Conservation (phyloP, 2,888 invertebrate species). For the Yponomeuta evonymella region DNA sequence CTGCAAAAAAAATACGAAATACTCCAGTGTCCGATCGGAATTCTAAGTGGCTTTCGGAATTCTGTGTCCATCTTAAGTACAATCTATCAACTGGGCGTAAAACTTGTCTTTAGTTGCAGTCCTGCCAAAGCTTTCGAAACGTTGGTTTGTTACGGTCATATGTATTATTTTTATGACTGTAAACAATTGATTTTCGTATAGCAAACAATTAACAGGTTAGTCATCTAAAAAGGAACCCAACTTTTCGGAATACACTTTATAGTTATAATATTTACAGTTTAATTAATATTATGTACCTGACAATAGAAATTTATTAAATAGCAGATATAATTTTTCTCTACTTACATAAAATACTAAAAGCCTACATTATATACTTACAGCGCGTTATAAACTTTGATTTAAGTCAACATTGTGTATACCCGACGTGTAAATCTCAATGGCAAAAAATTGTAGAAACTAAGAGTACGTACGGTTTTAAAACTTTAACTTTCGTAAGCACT, state of each 20-base stretch:
- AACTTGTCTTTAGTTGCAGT: neutral
- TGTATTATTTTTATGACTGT: constrained; percentile 1
- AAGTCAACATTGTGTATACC: constrained; percentile 41
- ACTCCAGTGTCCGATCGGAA: neutral
- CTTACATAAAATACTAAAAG: constrained; percentile 33
- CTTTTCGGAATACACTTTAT: neutral
- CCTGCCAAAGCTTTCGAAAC: neutral
- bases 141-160: neutral
- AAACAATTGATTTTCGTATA: constrained; percentile 3
- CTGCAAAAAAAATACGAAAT: neutral
- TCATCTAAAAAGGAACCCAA: constrained; percentile 17
- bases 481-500: too few species aligned
- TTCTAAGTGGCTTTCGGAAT: neutral
- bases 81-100: neutral
- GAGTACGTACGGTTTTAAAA: too few species aligned
- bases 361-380: constrained; percentile 46
- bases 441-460: too few species aligned
- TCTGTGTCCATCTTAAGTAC: neutral
- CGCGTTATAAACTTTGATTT: constrained; percentile 37
- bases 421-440: neutral
- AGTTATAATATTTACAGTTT: constrained; percentile 14
- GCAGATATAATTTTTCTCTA: constrained; percentile 21
- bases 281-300: neutral
- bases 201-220: constrained; percentile 16
- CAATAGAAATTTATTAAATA: constrained; percentile 10